phyloP scores from a whole-genome alignment of 1,140 invertebrate genomes.

The Ganaspis sp. region DNA sequence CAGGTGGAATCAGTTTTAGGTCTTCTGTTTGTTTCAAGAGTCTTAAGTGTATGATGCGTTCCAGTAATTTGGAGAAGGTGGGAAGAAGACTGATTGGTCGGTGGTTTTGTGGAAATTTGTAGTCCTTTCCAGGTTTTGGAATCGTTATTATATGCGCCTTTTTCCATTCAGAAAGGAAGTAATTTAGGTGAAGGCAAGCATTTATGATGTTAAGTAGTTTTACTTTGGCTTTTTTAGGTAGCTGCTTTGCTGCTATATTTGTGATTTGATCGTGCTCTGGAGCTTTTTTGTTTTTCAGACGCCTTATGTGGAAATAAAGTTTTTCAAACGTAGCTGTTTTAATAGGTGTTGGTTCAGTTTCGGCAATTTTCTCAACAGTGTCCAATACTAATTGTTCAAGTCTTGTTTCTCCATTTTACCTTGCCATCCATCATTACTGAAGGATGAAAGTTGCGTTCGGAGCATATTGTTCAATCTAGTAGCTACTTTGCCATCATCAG shows the following conservation, averaged over 20 bases:
- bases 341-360: too few relatives aligned
- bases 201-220: background rate
- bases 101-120: slow-evolving; percentile 16
- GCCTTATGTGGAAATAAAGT: slow-evolving; percentile 56
- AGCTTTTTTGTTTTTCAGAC: slow-evolving; percentile 31
- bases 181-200: background rate
- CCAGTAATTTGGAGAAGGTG: background rate
- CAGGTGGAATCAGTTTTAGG: too few relatives aligned
- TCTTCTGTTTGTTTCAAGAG: too few relatives aligned
- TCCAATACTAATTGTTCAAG: background rate
- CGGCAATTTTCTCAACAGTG: background rate
- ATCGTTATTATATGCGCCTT: background rate
- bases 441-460: background rate
- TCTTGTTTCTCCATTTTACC: background rate
- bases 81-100: slow-evolving; percentile 41
- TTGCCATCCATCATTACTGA: too few relatives aligned
- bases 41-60: too few relatives aligned
- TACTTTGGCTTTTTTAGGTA: background rate
- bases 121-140: background rate
- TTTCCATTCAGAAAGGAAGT: background rate
- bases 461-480: too few relatives aligned
- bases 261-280: background rate
- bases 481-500: too few relatives aligned
- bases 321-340: slow-evolving; percentile 35
- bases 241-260: background rate